phyloP scores from a whole-genome alignment of 2,888 invertebrate genomes.

The Cinara cedri region DNA sequence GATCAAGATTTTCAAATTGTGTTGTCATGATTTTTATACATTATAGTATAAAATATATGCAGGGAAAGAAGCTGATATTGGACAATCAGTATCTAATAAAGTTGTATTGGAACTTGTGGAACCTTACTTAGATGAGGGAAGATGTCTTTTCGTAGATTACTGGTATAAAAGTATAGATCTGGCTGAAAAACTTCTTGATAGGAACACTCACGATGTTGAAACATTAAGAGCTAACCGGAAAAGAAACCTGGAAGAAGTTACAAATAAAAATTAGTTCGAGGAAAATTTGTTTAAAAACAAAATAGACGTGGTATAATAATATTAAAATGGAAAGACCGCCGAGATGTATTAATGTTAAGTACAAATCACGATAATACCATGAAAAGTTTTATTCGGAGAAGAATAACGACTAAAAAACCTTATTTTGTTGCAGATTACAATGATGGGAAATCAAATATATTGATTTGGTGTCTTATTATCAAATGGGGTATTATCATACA shows the following conservation, averaged over 20 bases:
- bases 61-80: slow-evolving; percentile 20
- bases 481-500: background rate
- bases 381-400: slow-evolving; percentile 5
- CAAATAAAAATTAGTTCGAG: slow-evolving; percentile 17
- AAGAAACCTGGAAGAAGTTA: slow-evolving; percentile 15
- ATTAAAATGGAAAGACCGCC: slow-evolving; percentile 24
- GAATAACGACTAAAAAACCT: slow-evolving; percentile 1
- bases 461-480: slow-evolving; percentile 9
- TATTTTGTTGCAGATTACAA: background rate
- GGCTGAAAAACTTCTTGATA: slow-evolving; percentile 28
- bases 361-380: slow-evolving; percentile 8
- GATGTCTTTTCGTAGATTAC: slow-evolving; percentile 23
- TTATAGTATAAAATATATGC: slow-evolving; percentile 29
- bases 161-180: slow-evolving; percentile 35
- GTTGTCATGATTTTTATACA: slow-evolving; percentile 15
- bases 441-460: slow-evolving; percentile 8
- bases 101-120: slow-evolving; percentile 30
- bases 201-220: slow-evolving; percentile 2
- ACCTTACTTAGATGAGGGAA: slow-evolving; percentile 17
- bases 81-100: slow-evolving; percentile 18
- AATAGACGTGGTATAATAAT: slow-evolving; percentile 21
- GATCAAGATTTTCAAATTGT: slow-evolving; percentile 18
- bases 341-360: slow-evolving; percentile 23
- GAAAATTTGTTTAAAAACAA: slow-evolving; percentile 11
- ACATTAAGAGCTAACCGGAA: slow-evolving; percentile 36